Evolutionary conservation across 2,888 invertebrate species (phyloP), one percentile per base, ranked within the genome.

Genomic region (Andrena minutula): DNA sequence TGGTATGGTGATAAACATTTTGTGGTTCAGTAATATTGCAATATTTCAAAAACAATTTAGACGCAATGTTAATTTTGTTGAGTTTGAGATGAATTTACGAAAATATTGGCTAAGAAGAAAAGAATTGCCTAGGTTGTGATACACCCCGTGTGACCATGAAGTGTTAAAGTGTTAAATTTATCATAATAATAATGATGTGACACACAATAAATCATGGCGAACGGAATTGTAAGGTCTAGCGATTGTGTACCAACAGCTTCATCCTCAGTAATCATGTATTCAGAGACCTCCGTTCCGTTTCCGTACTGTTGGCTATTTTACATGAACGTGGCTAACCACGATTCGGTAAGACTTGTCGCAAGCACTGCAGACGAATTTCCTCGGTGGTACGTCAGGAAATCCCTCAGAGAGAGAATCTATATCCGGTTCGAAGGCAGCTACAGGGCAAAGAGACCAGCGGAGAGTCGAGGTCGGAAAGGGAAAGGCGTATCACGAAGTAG

Each of bases 301-400:
- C 53, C 63, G 75, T 30, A 74, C 72, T 51, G 20, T 20, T 60
- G 79, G 74, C 72, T 66, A 75, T 83, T 84, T 81, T 79, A 51
- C 63, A 77, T 68, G 79, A 79, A 87, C 85, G 76, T 74, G 77
- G 63, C 66, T 86, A 79, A 68, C 78, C 81, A 73, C 65, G 75
- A 69, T 58, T 64, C 26, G 10, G 60, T 49, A 63, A 70, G 61
- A 81, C 72, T 41, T 51, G 64, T 73, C 58, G 51, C 60, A 28
- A 56, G 69, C 53, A 70, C 53, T 64, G 71, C 32, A 56, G 72
- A 66, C 71, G 61, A 56, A 60, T 65, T 74, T 71, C 56, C 51
- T 71, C 56, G 74, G 51, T 63, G 51, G 49, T 83, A 63, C 68
- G 84, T 47, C 68, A 60, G 75, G 68, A 83, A 79, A 83, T 83